Conservation (phyloP, 2,888 invertebrate genomes). For the Heliothis peltigera region DNA sequence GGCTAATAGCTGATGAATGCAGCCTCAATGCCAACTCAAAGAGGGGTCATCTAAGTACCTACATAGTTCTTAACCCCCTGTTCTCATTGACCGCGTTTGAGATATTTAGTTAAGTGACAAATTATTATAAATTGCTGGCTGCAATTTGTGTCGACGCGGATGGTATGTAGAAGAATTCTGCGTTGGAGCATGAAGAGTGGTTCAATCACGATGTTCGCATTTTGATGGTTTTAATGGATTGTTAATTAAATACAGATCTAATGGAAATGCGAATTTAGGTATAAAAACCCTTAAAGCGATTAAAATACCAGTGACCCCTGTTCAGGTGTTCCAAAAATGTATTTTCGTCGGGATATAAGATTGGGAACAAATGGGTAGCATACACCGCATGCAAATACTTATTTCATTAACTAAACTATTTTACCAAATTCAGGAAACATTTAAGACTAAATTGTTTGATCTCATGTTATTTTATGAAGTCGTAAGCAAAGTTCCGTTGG, state of each 20-base stretch:
- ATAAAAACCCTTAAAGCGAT: neutral
- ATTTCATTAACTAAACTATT: neutral
- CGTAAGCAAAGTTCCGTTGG: slow-evolving; percentile 9
- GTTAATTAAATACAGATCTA: neutral
- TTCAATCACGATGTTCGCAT: slow-evolving; percentile 10
- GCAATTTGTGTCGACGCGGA: slow-evolving; percentile 26
- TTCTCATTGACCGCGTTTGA: slow-evolving; percentile 64
- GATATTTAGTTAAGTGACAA: slow-evolving; percentile 55
- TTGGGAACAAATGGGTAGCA: no score
- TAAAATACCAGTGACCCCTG: neutral
- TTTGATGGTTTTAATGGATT: slow-evolving; percentile 4
- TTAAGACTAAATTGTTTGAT: slow-evolving; percentile 5
- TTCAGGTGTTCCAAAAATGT: neutral
- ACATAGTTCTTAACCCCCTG: slow-evolving; percentile 34
- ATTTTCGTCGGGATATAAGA: neutral
- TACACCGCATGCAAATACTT: neutral
- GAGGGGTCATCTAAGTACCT: slow-evolving; percentile 36
- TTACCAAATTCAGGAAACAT: slow-evolving; percentile 10
- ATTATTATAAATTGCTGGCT: slow-evolving; percentile 47
- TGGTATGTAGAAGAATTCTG: slow-evolving; percentile 31
- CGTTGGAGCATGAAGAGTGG: slow-evolving; percentile 5
- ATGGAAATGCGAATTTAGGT: neutral
- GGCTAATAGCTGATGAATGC: slow-evolving; percentile 27
- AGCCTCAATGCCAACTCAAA: slow-evolving; percentile 39
- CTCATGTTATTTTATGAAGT: slow-evolving; percentile 14